These are phyloP conservation scores for Neosalanx taihuensis DNA, from an alignment of 2,797 vertebrate species.

Conservation along the genomic window DNA sequence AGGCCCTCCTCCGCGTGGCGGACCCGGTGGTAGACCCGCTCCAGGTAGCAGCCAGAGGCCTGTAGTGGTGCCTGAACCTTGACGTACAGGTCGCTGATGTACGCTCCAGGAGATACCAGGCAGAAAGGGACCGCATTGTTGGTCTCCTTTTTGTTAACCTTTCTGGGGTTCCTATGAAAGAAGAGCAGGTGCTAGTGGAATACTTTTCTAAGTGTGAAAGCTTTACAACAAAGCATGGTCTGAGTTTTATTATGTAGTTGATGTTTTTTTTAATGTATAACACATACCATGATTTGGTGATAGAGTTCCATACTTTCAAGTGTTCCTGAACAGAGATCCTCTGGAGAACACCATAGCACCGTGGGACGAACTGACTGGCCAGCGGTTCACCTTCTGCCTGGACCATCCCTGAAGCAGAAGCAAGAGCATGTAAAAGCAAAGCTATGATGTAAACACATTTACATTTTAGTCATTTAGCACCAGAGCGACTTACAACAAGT, in stretches of 20 bases:
- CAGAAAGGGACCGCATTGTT: slow-evolving; percentile 69
- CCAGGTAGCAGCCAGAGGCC: slow-evolving; percentile 60
- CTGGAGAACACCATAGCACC: slow-evolving; percentile 70
- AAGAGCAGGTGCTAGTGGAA: background rate
- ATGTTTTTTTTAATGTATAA: background rate
- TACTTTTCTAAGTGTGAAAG: background rate
- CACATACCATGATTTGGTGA: slow-evolving; percentile 62
- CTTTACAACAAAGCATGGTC: background rate
- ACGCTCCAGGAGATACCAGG: slow-evolving; percentile 58
- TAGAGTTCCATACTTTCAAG: slow-evolving; percentile 67
- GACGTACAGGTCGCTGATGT: slow-evolving; percentile 51
- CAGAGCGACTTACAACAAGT: too few species aligned
- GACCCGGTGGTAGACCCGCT: slow-evolving; percentile 57
- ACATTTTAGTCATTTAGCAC: too few species aligned
- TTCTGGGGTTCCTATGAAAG: slow-evolving; percentile 57
- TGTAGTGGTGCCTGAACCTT: slow-evolving; percentile 66
- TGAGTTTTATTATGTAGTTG: background rate
- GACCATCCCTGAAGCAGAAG: slow-evolving; percentile 58
- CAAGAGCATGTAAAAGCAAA: background rate
- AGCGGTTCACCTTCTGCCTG: slow-evolving; percentile 68
- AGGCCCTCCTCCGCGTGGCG: slow-evolving; percentile 52
- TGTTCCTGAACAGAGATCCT: slow-evolving; percentile 60
- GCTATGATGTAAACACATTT: background rate
- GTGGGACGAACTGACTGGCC: slow-evolving; percentile 67
- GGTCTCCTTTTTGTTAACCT: slow-evolving; percentile 57